A percentile compares a stretch with the other conserved stretches of the same genome.
These are phyloP conservation scores for Bombyx mandarina DNA, from an alignment of 1,140 invertebrate genomes.

Conservation along the genomic window DNA sequence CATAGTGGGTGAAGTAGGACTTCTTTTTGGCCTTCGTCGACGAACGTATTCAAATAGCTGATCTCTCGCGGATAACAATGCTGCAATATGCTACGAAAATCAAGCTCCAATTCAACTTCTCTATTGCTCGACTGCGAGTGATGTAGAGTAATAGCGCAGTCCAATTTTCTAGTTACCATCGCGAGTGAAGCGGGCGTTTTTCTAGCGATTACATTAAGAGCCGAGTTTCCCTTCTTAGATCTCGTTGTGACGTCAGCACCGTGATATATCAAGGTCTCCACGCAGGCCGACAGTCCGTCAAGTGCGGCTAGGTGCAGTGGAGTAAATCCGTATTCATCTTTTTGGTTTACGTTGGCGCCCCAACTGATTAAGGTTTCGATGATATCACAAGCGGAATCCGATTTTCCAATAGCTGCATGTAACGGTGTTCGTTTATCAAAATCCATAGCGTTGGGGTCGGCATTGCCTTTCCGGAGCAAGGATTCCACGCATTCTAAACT, in stretches of 20 bases:
- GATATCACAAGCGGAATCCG: conserved; percentile 81
- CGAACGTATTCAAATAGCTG: conserved; percentile 85
- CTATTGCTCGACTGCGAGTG: conserved; percentile 82
- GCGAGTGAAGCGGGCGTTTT: conserved; percentile 86
- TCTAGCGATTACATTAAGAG: conserved; percentile 84
- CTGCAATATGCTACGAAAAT: conserved; percentile 84
- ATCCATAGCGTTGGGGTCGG: conserved; percentile 82
- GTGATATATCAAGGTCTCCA: conserved; percentile 84
- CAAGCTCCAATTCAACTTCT: conserved; percentile 85
- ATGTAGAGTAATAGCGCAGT: conserved; percentile 82
- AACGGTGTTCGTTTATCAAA: conserved; percentile 82
- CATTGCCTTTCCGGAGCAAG: conserved; percentile 78
- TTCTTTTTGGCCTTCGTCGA: conserved; percentile 87
- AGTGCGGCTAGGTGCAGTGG: conserved; percentile 89
- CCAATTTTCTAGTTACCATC: conserved; percentile 82
- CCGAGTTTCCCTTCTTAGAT: conserved; percentile 86
- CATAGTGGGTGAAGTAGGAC: conserved; percentile 86
- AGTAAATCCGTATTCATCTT: conserved; percentile 91
- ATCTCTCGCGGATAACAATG: conserved; percentile 85
- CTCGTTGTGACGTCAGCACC: conserved; percentile 88
- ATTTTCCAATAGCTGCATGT: conserved; percentile 84
- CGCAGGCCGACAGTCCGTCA: conserved; percentile 86
- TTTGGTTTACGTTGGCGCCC: conserved; percentile 86
- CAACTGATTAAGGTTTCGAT: conserved; percentile 81
- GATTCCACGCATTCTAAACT: conserved; percentile 84